A percentile compares a stretch with the other conserved stretches of the same genome.
Evolutionary conservation across 2,888 invertebrate genomes (phyloP).

Genomic region (Carcina quercana): DNA sequence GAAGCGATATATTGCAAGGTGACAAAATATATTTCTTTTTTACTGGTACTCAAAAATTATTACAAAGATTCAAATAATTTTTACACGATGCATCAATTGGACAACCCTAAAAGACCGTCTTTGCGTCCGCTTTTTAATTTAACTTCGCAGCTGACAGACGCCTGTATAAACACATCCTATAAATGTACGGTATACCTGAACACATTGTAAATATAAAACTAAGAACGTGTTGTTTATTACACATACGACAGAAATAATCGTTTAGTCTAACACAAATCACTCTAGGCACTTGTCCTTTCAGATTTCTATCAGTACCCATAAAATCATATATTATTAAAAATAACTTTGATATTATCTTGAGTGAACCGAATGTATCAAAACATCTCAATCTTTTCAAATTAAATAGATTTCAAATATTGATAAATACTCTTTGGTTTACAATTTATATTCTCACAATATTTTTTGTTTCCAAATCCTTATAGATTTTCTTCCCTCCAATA

Average conservation of each 20-base stretch:
- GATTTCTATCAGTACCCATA: constrained; percentile 22
- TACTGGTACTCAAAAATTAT: no score
- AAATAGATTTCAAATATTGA: constrained; percentile 1
- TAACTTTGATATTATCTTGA: no score
- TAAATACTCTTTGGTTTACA: neutral
- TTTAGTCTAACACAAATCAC: constrained; percentile 1
- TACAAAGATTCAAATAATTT: no score
- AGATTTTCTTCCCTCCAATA: neutral
- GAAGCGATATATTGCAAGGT: no score
- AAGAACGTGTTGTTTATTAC: neutral
- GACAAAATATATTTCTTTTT: no score
- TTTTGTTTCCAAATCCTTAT: neutral
- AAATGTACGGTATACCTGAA: neutral
- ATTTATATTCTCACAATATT: neutral
- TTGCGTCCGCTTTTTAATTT: constrained; percentile 60
- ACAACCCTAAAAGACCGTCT: constrained; percentile 37
- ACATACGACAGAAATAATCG: neutral
- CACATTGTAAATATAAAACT: neutral
- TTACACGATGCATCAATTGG: no score
- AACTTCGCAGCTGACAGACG: constrained; percentile 59
- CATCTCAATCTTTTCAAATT: constrained; percentile 8
- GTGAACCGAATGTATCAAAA: no score
- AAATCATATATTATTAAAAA: no score
- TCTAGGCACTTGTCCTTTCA: constrained; percentile 9
- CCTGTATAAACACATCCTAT: constrained; percentile 57